Evolutionary conservation across 2,797 vertebrate genomes (phyloP).

Genomic region (Telmatherina bonti): DNA sequence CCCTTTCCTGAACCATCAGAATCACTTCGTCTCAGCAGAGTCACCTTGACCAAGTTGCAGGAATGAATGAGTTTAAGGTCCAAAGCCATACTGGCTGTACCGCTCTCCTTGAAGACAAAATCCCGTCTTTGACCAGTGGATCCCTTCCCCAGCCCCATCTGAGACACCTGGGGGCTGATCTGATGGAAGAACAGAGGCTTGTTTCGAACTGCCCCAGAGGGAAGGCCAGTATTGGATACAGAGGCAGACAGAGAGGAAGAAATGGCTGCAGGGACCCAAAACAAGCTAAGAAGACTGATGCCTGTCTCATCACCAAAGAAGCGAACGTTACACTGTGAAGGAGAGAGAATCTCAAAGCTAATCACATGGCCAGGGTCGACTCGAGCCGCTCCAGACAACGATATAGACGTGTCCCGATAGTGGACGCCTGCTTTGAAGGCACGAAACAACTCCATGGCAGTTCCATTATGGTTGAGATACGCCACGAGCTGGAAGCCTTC

Average conservation of each 20-base stretch:
- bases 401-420: slow-evolving; percentile 90
- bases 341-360: slow-evolving; percentile 88
- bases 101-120: slow-evolving; percentile 87
- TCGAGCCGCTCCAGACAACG: slow-evolving; percentile 80
- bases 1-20: slow-evolving; percentile 52
- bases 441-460: slow-evolving; percentile 82
- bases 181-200: slow-evolving; percentile 88
- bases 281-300: slow-evolving; percentile 87
- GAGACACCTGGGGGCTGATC: slow-evolving; percentile 78
- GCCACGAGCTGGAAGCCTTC: slow-evolving; percentile 88
- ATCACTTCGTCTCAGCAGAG: slow-evolving; percentile 77
- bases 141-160: slow-evolving; percentile 83
- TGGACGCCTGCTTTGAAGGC: slow-evolving; percentile 88
- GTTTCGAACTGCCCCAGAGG: slow-evolving; percentile 88
- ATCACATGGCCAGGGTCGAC: slow-evolving; percentile 85
- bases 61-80: slow-evolving; percentile 92
- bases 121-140: slow-evolving; percentile 77
- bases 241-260: slow-evolving; percentile 85
- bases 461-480: slow-evolving; percentile 87
- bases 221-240: slow-evolving; percentile 82
- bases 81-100: slow-evolving; percentile 85
- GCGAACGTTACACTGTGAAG: slow-evolving; percentile 86
- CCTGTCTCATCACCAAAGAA: slow-evolving; percentile 89
- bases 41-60: slow-evolving; percentile 87
- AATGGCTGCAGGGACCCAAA: slow-evolving; percentile 88